Percentiles rank a stretch among this genome's conserved stretches.
phyloP scores from a whole-genome alignment of 35 echinoderm and acorn worm species.

The Patiria miniata region DNA sequence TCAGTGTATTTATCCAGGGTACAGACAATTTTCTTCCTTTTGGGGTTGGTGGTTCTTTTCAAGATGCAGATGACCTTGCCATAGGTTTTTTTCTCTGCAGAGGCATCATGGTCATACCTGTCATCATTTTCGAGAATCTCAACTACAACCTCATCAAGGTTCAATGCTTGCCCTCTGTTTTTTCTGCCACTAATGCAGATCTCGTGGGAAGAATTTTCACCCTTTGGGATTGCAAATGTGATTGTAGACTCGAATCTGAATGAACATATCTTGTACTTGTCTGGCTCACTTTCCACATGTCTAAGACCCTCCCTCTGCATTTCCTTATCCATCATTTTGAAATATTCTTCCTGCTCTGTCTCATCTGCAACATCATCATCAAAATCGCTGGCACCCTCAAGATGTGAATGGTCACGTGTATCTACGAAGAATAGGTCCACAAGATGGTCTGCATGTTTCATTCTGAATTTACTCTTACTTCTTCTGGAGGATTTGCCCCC shows the following conservation, averaged over 20 bases:
- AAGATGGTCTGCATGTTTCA: no score
- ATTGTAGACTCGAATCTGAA: conserved; percentile 41
- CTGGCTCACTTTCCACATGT: conserved; percentile 25
- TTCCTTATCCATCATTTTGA: conserved; percentile 20
- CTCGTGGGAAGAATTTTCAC: background rate
- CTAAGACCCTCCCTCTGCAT: conserved; percentile 33
- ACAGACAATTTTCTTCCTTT: conserved; percentile 50
- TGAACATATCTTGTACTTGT: conserved; percentile 49
- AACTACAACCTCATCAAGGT: conserved; percentile 73
- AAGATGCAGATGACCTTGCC: conserved; percentile 62
- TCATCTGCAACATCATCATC: conserved; percentile 39
- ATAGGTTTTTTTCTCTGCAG: conserved; percentile 51
- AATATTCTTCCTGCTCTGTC: background rate
- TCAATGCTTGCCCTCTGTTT: conserved; percentile 51
- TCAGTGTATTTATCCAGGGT: conserved; percentile 54
- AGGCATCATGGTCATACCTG: background rate
- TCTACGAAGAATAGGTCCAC: background rate
- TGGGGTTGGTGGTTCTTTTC: conserved; percentile 33
- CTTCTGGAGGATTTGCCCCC: no score
- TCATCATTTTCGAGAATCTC: conserved; percentile 58
- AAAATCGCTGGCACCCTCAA: conserved; percentile 33
- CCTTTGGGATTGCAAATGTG: conserved; percentile 32
- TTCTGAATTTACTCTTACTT: no score
- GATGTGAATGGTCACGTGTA: background rate
- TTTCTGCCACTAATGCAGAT: conserved; percentile 53